Conservation (phyloP, 2,888 invertebrate species). For the Allophyes oxyacanthae region DNA sequence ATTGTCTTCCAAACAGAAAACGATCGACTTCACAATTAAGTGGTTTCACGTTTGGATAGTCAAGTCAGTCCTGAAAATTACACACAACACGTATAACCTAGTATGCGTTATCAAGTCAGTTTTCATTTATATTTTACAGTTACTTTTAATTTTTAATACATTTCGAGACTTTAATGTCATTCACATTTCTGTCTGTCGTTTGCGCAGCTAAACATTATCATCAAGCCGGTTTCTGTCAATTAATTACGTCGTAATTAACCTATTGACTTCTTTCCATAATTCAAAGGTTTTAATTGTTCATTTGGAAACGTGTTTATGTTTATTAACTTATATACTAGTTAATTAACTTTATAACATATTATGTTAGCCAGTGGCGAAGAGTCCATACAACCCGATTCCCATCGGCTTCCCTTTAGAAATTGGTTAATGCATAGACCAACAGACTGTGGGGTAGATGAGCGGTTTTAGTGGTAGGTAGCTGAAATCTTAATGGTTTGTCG, state of each 20-base stretch:
- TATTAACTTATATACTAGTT: constrained; percentile 5
- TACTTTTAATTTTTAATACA: background rate
- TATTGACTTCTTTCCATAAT: constrained; percentile 41
- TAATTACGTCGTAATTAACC: constrained; percentile 43
- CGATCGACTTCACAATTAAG: too few species aligned
- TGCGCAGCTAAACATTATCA: constrained; percentile 12
- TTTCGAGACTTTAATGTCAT: background rate
- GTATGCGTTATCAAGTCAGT: background rate
- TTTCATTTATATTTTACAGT: background rate
- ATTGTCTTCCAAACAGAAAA: background rate
- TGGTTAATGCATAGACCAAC: too few species aligned
- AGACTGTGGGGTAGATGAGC: too few species aligned
- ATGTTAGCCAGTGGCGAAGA: too few species aligned
- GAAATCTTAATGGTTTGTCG: too few species aligned
- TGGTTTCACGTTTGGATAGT: too few species aligned
- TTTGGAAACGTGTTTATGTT: constrained; percentile 35
- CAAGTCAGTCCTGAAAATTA: too few species aligned
- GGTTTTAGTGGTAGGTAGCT: too few species aligned
- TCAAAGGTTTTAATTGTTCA: constrained; percentile 33
- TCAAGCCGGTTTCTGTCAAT: constrained; percentile 25
- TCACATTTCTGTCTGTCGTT: constrained; percentile 4
- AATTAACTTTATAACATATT: constrained; percentile 20
- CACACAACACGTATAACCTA: background rate
- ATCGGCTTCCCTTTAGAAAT: too few species aligned
- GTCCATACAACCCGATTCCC: too few species aligned